Conservation (phyloP, 2,113 vertebrate genomes). For the Colossoma macropomum region DNA sequence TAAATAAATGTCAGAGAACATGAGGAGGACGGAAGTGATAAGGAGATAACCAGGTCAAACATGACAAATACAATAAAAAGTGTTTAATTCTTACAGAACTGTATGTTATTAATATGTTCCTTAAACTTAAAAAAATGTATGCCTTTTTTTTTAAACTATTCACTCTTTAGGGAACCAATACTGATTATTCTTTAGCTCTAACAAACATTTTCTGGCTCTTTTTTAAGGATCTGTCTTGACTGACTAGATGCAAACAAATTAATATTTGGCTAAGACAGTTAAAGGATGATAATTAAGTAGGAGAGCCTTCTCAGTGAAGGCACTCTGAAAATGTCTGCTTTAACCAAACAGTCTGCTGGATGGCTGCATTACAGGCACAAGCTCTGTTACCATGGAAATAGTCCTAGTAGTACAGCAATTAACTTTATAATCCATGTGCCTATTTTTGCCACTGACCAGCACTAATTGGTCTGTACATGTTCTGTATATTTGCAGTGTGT, state of each 20-base stretch:
- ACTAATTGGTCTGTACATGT: background rate
- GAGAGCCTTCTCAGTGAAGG: background rate
- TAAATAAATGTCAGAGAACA: too few relatives aligned
- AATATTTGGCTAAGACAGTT: background rate
- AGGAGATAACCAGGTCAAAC: too few relatives aligned
- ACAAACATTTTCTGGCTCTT: too few relatives aligned
- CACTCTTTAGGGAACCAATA: too few relatives aligned
- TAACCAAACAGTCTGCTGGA: background rate
- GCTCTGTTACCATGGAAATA: slow-evolving; percentile 31
- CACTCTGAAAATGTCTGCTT: background rate
- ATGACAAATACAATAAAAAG: too few relatives aligned
- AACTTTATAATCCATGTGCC: background rate
- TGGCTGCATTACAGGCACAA: background rate
- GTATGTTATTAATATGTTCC: too few relatives aligned
- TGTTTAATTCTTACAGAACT: too few relatives aligned
- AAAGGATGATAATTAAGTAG: background rate
- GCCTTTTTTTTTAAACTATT: too few relatives aligned
- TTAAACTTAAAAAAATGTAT: too few relatives aligned
- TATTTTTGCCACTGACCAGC: background rate
- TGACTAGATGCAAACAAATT: background rate
- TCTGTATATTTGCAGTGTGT: background rate
- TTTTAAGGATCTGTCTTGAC: too few relatives aligned
- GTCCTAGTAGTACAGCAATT: slow-evolving; percentile 2
- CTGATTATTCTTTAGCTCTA: too few relatives aligned
- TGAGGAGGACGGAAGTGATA: too few relatives aligned